Base-by-base conservation (phyloP, 2,888 invertebrate genomes). In the Poecilobothrus nobilitatus region DNA sequence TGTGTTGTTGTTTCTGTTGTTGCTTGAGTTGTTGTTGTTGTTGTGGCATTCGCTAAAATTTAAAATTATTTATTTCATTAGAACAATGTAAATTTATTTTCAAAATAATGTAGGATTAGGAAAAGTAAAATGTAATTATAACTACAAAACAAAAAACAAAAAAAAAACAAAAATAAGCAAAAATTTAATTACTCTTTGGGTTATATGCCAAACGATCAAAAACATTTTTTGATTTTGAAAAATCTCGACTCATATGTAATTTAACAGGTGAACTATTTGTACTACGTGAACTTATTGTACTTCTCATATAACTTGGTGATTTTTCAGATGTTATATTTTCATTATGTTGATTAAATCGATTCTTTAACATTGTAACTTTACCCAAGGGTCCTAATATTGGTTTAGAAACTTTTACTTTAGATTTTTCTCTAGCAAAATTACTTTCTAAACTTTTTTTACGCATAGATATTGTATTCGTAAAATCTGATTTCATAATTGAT, bases 401-500 rank as follows among this genome's bases (percentile, higher is more conserved):
- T 7, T 75, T 74, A 34, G 78, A 77, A 37, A 75, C 73, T 66
- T 75, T 75, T n/a, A 34, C 18, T 67, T 79, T 76, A 5, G 73
- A 71, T 68, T 80, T 81, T 66, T 82, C 82, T 63, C 78, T 79
- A 0, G 74, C 68, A 34, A 77, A 75, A 72, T 77, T 82, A 66
- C 77, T 79, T 72, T 82, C 82, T 53, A 82, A 73, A 0, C 81
- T 81, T 71, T 81, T 80, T 68, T 82, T 82, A 12, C 82, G 76
- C 82, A 82, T 81, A 71, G 78, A 75, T 37, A 82, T 76, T 27
- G 82, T 82, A 71, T 82, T 81, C 53, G 81, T 80, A 68, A 82
- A 81, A 71, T 81, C 81, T 0, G 82, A 82, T 3, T 76, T 77
- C 81, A 81, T 81, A 15, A 81, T 78, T 10, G 78, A 73, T 9